These are phyloP conservation scores for Meteorus cinctellus DNA, from an alignment of 2,888 invertebrate genomes.

Conservation along the genomic window DNA sequence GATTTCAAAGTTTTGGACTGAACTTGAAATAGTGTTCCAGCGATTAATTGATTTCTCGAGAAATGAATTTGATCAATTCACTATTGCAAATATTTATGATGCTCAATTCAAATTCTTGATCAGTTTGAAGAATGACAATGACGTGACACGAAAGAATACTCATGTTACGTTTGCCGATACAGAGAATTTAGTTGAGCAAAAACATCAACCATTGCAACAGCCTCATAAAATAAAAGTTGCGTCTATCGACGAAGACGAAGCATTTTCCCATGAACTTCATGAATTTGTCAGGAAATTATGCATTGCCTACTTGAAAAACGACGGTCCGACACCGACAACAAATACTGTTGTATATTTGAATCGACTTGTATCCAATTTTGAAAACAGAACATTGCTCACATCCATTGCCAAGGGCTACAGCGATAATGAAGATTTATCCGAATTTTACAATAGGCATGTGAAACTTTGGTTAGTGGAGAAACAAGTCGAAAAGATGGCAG, in stretches of 20 bases:
- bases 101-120: slow-evolving; percentile 74
- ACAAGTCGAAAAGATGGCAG: slow-evolving; percentile 74
- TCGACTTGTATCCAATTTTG: slow-evolving; percentile 77
- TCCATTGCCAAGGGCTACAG: slow-evolving; percentile 70
- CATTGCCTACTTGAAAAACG: slow-evolving; percentile 75
- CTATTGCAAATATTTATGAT: slow-evolving; percentile 50
- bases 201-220: slow-evolving; percentile 15
- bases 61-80: slow-evolving; percentile 49
- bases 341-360: slow-evolving; percentile 75
- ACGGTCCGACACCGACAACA: slow-evolving; percentile 71
- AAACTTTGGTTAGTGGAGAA: slow-evolving; percentile 75
- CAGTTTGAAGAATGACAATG: slow-evolving; percentile 72
- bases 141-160: slow-evolving; percentile 72
- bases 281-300: slow-evolving; percentile 74
- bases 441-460: slow-evolving; percentile 72
- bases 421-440: slow-evolving; percentile 60
- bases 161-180: slow-evolving; percentile 76
- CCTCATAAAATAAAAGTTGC: slow-evolving; percentile 1
- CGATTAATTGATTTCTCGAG: slow-evolving; percentile 53
- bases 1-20: slow-evolving; percentile 71
- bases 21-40: slow-evolving; percentile 67
- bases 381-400: slow-evolving; percentile 75
- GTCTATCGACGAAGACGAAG: slow-evolving; percentile 57
- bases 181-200: slow-evolving; percentile 54
- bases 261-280: slow-evolving; percentile 74